Base-by-base conservation (phyloP, 2,888 invertebrate genomes). In the Drosophila eohydei region DNA sequence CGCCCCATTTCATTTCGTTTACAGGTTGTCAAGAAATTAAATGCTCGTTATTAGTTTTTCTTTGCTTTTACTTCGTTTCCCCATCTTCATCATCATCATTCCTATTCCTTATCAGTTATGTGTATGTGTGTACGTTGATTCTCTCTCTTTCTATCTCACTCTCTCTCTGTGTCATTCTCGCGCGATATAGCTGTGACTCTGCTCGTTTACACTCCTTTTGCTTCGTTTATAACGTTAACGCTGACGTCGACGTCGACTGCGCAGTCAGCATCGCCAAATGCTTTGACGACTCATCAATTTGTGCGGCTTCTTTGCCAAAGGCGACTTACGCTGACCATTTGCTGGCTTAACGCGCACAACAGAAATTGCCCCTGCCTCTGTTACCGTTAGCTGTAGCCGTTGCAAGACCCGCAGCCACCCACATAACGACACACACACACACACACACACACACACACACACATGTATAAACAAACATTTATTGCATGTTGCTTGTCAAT, bases 21-120 rank as follows among this genome's bases (percentile, higher is more conserved):
- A 81, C 66, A 74, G 81, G 78, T 76, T 76, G 71, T 71, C 79
- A 85, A 71, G 78, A 80, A 80, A 78, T 88, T 78, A 85, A 84
- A 82, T 74, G 74, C 74, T 74, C 72, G 73, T 80, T 84, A 84
- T 73, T 78, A 69, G 69, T 66, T 62, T 74, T 55, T 56, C 66
- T 68, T 36, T 71, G 38, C 50, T 30, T 52, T 50, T 34, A 48
- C 63, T 56, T n/a, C 48, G 62, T 38, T 59, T 7, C 16, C 7
- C 48, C 60, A 65, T 32, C 50, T 30, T 30, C 48, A 4, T 46
- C 28, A 30, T 28, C 44, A 41, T 66, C 65, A 68, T 76, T 72
- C 50, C 66, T 66, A 63, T 71, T 75, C 50, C 78, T 78, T 87
- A 84, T 87, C 77, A 78, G 68, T 68, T 58, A 21, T 32, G 41